phyloP scores from a whole-genome alignment of 1,140 invertebrate species.

The Nasonia vitripennis region DNA sequence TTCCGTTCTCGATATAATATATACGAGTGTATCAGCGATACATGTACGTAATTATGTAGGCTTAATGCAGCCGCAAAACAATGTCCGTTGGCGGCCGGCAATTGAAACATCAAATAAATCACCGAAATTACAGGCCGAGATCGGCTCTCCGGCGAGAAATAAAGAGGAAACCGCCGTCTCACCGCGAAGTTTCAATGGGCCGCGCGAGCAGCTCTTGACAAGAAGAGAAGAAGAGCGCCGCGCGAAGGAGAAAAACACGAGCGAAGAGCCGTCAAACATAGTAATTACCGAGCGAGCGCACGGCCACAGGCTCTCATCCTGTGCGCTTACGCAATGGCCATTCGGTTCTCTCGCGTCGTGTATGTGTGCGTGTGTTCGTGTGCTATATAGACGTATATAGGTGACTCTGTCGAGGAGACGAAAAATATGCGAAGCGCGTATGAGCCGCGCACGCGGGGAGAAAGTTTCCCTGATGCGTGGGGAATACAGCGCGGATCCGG shows the following conservation, averaged over 20 bases:
- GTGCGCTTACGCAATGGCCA: conserved; percentile 5
- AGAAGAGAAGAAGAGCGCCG: not conserved
- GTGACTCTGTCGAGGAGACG: too few relatives aligned
- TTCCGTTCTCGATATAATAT: too few relatives aligned
- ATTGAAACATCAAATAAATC: conserved; percentile 1
- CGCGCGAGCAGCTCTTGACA: not conserved
- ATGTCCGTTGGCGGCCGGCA: not conserved
- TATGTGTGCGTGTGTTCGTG: not conserved
- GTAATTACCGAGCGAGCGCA: conserved; percentile 12
- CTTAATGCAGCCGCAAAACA: not conserved
- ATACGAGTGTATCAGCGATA: too few relatives aligned
- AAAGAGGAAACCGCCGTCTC: not conserved
- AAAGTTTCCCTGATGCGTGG: too few relatives aligned
- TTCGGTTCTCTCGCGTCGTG: not conserved
- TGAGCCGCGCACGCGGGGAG: too few relatives aligned
- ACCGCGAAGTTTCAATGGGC: not conserved
- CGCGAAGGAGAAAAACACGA: not conserved
- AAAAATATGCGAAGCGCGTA: not conserved
- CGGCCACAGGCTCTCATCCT: conserved; percentile 4
- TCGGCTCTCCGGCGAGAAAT: not conserved
- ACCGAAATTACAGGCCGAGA: not conserved
- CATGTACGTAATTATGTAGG: too few relatives aligned
- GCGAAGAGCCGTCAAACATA: conserved; percentile 10
- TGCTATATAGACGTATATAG: not conserved
- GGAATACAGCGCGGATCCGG: not conserved